A percentile compares a stretch with the other conserved stretches of the same genome.
These are phyloP conservation scores for Agraylea sexmaculata DNA, from an alignment of 1,140 invertebrate genomes.

Conservation along the genomic window DNA sequence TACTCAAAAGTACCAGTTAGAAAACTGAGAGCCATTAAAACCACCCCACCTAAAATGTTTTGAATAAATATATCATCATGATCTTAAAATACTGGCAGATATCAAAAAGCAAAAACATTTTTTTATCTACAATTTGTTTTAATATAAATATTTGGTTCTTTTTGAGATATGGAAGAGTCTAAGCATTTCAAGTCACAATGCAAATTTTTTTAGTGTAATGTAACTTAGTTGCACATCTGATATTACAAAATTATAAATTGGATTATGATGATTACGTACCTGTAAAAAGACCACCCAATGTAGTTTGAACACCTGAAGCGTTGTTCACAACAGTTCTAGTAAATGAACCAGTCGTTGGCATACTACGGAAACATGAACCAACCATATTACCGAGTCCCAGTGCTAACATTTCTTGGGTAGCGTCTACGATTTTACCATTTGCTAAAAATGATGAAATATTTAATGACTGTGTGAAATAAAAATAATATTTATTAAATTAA, in stretches of 20 bases:
- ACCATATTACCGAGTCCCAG: conserved; percentile 64
- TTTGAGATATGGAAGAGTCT: too few relatives aligned
- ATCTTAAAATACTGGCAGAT: too few relatives aligned
- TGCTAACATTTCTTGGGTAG: conserved; percentile 66
- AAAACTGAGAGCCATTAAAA: conserved; percentile 56
- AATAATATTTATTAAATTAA: background rate
- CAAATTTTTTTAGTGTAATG: background rate
- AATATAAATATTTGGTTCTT: too few relatives aligned
- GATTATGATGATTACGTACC: conserved; percentile 27
- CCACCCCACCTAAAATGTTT: conserved; percentile 45
- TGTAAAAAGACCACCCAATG: conserved; percentile 61
- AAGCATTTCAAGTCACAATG: too few relatives aligned
- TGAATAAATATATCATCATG: background rate
- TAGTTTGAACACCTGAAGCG: conserved; percentile 71
- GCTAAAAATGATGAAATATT: conserved; percentile 32
- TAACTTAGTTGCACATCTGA: background rate
- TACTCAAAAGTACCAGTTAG: conserved; percentile 62
- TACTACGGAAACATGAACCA: conserved; percentile 69
- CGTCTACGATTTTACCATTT: conserved; percentile 56
- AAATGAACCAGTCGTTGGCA: conserved; percentile 75
- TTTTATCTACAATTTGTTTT: too few relatives aligned
- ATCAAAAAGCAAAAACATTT: too few relatives aligned
- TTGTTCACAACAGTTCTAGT: conserved; percentile 79
- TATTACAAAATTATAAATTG: background rate
- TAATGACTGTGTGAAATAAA: background rate